Conservation (phyloP, 2,888 invertebrate species). For the Allolobophora icterica region DNA sequence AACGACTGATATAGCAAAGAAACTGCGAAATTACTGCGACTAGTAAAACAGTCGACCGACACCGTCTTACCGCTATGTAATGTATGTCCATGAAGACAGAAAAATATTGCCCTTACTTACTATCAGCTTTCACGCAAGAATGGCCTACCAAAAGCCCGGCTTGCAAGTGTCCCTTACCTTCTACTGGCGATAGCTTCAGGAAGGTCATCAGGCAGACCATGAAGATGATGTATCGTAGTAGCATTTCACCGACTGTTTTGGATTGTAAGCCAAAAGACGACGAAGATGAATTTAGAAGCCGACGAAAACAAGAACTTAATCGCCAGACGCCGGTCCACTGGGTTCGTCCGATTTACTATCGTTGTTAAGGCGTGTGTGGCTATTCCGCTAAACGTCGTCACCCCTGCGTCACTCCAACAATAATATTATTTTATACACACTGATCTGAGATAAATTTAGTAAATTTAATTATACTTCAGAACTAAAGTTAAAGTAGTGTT, state of each 20-base stretch:
- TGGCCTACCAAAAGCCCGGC: neutral
- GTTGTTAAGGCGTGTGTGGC: neutral
- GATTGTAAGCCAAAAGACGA: neutral
- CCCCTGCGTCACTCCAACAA: neutral
- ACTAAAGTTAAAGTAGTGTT: neutral
- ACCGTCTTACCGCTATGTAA: neutral
- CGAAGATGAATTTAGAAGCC: neutral
- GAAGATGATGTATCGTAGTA: neutral
- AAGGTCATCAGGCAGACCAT: neutral
- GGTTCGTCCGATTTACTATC: neutral
- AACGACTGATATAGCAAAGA: too few species aligned
- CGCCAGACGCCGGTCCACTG: neutral
- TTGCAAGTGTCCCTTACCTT: slow-evolving; percentile 17
- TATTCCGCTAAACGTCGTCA: slow-evolving; percentile 17
- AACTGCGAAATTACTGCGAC: neutral
- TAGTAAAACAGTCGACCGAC: neutral
- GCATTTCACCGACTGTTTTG: slow-evolving; percentile 1
- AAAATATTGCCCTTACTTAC: neutral
- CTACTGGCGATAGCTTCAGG: slow-evolving; percentile 5
- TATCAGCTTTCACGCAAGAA: neutral
- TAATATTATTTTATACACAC: slow-evolving; percentile 7
- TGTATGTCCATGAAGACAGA: neutral
- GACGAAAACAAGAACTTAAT: neutral
- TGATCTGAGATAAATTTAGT: neutral
- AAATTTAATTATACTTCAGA: neutral